Evolutionary conservation across 30 jellyfish, hydroid and myxozoan genomes (phyloP).

Genomic region (Aurelia sp.): DNA sequence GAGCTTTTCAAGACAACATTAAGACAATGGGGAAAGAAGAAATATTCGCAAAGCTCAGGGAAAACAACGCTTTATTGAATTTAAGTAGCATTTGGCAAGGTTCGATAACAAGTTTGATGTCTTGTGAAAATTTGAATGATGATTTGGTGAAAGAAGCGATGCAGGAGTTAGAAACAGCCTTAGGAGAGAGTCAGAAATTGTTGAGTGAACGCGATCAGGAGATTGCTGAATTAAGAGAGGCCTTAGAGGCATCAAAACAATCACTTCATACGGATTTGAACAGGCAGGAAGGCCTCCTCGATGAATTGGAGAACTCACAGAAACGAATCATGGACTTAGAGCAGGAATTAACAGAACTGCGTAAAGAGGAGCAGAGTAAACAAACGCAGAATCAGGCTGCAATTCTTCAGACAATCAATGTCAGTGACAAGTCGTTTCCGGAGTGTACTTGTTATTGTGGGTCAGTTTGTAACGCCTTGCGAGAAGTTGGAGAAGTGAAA

Average conservation of each 20-base stretch:
- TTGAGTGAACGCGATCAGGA: slow-evolving; percentile 82
- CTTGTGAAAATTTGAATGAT: slow-evolving; percentile 92
- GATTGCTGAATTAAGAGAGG: slow-evolving; percentile 66
- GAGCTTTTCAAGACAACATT: slow-evolving; percentile 42
- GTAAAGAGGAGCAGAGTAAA: slow-evolving; percentile 24
- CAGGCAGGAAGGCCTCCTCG: slow-evolving; percentile 65
- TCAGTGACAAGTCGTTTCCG: slow-evolving; percentile 48
- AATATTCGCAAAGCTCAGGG: slow-evolving; percentile 28
- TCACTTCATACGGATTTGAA: slow-evolving; percentile 18
- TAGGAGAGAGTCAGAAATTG: slow-evolving; percentile 82
- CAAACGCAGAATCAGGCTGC: slow-evolving; percentile 2
- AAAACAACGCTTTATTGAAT: slow-evolving; percentile 29
- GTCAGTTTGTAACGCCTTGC: slow-evolving; percentile 84
- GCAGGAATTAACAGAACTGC: slow-evolving; percentile 45
- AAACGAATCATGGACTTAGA: slow-evolving; percentile 68
- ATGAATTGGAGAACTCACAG: slow-evolving; percentile 81
- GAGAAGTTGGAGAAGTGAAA: slow-evolving; percentile 76
- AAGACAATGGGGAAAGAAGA: slow-evolving; percentile 42
- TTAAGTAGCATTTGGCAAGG: slow-evolving; percentile 85
- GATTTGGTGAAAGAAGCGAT: slow-evolving; percentile 86
- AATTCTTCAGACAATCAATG: slow-evolving; percentile 29
- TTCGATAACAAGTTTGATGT: slow-evolving; percentile 76
- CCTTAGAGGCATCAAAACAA: slow-evolving; percentile 48
- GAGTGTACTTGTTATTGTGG: slow-evolving; percentile 98
- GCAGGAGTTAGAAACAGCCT: slow-evolving; percentile 89